These are phyloP conservation scores for Pygocentrus nattereri DNA, from an alignment of 2,797 vertebrate species.

Conservation along the genomic window DNA sequence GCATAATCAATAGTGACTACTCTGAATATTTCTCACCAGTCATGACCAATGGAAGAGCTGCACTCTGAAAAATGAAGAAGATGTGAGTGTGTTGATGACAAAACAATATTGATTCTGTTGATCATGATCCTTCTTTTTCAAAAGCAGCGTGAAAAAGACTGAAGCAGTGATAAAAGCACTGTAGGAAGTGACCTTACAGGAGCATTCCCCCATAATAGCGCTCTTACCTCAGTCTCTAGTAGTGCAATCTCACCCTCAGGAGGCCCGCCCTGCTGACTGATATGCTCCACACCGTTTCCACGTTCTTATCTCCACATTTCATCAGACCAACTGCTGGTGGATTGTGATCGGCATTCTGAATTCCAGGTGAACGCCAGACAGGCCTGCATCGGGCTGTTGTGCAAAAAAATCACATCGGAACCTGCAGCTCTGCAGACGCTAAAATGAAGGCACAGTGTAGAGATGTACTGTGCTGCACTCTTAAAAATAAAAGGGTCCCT, in stretches of 20 bases:
- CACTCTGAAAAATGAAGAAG: neutral
- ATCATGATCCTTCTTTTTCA: neutral
- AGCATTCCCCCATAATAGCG: neutral
- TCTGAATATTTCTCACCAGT: slow-evolving; percentile 30
- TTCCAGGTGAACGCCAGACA: neutral
- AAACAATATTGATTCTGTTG: slow-evolving; percentile 1
- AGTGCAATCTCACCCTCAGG: slow-evolving; percentile 23
- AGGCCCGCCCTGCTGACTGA: slow-evolving; percentile 6
- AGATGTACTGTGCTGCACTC: no score
- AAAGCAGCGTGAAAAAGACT: neutral
- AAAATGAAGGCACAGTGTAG: no score
- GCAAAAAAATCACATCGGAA: neutral
- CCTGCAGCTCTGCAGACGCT: neutral
- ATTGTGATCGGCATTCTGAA: slow-evolving; percentile 38
- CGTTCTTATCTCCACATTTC: slow-evolving; percentile 40
- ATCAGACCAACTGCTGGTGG: slow-evolving; percentile 36
- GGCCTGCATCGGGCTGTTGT: neutral
- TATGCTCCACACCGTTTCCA: slow-evolving; percentile 24
- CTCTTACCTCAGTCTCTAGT: slow-evolving; percentile 10
- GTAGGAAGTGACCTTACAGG: neutral
- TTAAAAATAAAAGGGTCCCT: no score
- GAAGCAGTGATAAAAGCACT: neutral
- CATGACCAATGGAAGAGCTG: no score
- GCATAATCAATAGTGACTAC: neutral
- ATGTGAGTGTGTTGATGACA: neutral